Conservation (phyloP, 2,888 invertebrate species). For the Pterostichus niger region DNA sequence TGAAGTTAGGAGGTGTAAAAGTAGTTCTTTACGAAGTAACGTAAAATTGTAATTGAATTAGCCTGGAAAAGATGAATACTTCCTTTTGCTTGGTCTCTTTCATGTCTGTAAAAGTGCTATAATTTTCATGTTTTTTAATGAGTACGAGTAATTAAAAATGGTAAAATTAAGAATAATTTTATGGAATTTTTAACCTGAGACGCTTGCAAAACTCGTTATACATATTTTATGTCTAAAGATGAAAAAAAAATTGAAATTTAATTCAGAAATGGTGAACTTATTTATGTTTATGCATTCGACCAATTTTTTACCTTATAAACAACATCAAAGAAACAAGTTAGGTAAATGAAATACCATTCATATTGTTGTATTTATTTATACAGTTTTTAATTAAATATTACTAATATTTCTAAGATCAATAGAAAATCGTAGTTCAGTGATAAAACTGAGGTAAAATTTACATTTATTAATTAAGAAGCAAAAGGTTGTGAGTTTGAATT, state of each 20-base stretch:
- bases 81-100: constrained; percentile 1
- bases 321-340: too few species aligned
- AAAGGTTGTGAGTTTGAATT: too few species aligned
- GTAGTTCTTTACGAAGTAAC: constrained; percentile 1
- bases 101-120: constrained; percentile 11
- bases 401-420: too few species aligned
- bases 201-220: neutral
- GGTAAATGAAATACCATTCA: too few species aligned
- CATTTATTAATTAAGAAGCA: too few species aligned
- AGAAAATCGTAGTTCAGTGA: too few species aligned
- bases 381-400: too few species aligned
- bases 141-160: constrained; percentile 28
- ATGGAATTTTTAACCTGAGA: constrained; percentile 9
- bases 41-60: constrained; percentile 39
- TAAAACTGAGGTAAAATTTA: too few species aligned
- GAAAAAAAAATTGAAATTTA: neutral
- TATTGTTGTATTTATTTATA: too few species aligned
- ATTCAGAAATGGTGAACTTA: neutral
- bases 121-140: constrained; percentile 48
- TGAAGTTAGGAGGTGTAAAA: constrained; percentile 41
- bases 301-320: too few species aligned
- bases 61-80: constrained; percentile 29
- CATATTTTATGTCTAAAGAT: neutral
- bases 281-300: too few species aligned
- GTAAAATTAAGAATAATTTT: constrained; percentile 27